Conservation (phyloP, 2,888 invertebrate species). For the Clusia tigrina region DNA sequence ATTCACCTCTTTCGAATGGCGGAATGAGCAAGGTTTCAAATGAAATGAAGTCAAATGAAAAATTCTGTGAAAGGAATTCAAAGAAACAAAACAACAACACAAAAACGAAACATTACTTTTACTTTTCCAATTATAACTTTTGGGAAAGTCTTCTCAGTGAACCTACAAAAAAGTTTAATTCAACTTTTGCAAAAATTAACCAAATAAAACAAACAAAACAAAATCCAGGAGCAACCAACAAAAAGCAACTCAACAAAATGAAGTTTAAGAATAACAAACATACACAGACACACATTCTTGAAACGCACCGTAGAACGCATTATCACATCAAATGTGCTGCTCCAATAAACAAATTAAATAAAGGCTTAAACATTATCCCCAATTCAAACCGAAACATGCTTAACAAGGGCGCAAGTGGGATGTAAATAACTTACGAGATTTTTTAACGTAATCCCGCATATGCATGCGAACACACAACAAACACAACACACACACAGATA, state of each 20-base stretch:
- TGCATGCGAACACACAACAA: slow-evolving; percentile 2
- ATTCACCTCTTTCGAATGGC: too few relatives aligned
- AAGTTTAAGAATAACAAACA: neutral
- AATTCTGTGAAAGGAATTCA: neutral
- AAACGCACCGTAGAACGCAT: neutral
- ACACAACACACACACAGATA: slow-evolving; percentile 1
- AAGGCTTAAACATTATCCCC: slow-evolving; percentile 29
- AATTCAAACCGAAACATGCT: slow-evolving; percentile 15
- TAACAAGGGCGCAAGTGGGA: neutral
- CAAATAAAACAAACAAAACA: slow-evolving; percentile 1
- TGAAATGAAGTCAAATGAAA: too few relatives aligned
- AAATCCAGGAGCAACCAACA: neutral
- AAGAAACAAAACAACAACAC: neutral
- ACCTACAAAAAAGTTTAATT: slow-evolving; percentile 13
- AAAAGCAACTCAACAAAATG: too few relatives aligned
- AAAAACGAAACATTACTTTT: neutral
- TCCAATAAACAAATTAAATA: slow-evolving; percentile 34
- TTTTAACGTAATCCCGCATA: slow-evolving; percentile 24
- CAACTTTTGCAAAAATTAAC: slow-evolving; percentile 9
- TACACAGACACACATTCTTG: neutral
- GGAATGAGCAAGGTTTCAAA: too few relatives aligned
- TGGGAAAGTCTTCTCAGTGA: neutral
- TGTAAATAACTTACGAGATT: slow-evolving; percentile 25
- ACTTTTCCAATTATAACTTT: neutral
- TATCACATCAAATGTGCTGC: slow-evolving; percentile 17